Base-by-base conservation (phyloP, 2,113 vertebrate species). In the Toxotes jaculatrix region DNA sequence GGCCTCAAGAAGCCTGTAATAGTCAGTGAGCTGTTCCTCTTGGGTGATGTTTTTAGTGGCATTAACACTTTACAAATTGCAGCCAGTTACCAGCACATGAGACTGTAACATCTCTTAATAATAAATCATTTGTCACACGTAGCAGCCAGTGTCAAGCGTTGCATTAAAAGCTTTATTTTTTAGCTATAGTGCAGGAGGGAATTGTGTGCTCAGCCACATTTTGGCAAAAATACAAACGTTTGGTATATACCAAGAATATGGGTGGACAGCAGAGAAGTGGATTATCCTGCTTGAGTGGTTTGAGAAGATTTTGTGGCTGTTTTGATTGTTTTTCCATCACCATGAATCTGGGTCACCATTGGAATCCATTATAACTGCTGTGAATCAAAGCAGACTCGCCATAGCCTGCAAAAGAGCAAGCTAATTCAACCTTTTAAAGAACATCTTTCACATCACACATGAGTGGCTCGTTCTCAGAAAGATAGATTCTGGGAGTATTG, bases 301-400 rank as follows among this genome's bases (percentile, higher is more conserved):
- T 66, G 12, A 59, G 51, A 34, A 43, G 43, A 51, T 59, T 78
- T 43, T 45, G 49, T 64, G 47, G 65, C 19, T 27, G 21, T 73
- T 84, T 69, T 75, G 23, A 76, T 62, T 59, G 34, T 76, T 85
- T 80, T 80, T 76, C 47, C 62, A 17, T 79, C 62, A 32, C 75
- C n/a, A 9, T 62, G 61, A 56, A 77, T 63, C 64, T 63, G 55
- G 55, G 56, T 74, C 82, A 74, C 47, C 45, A 47, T 67, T 67
- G 68, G 68, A 66, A 77, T 57, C 53, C 32, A 32, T 64, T 64
- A 19, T 56, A 57, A 60, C 31, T 7, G 7, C 53, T 51, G 40
- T 60, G 45, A 68, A 68, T 23, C 47, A 27, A 63, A 63, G 43
- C 64, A 27, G 45, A 67, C 53, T 51, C 45, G 19, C 65, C 38